These are phyloP conservation scores for Stenodema calcarata DNA, from an alignment of 2,888 invertebrate genomes.

Conservation along the genomic window DNA sequence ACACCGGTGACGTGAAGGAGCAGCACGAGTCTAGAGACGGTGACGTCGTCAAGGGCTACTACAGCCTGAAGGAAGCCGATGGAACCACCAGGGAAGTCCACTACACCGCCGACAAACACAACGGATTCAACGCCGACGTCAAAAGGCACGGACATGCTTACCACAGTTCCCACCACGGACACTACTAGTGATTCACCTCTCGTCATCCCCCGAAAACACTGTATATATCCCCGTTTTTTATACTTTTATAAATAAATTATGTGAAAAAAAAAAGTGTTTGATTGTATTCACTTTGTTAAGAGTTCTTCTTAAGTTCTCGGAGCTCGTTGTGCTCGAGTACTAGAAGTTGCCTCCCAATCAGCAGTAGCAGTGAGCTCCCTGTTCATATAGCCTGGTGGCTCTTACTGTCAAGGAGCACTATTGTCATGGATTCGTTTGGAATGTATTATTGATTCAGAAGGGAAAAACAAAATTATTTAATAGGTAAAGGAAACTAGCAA, in stretches of 20 bases:
- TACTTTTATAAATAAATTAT: constrained; percentile 27
- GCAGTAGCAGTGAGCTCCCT: too few relatives aligned
- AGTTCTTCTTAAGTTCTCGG: too few relatives aligned
- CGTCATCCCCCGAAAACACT: neutral
- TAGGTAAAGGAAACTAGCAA: too few relatives aligned
- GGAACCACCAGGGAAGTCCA: constrained; percentile 57
- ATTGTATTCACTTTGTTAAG: neutral
- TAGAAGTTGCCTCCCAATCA: too few relatives aligned
- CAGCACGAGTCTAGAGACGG: constrained; percentile 60
- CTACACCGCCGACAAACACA: constrained; percentile 57
- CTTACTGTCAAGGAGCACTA: too few relatives aligned
- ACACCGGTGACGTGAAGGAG: constrained; percentile 41
- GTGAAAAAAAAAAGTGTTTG: neutral
- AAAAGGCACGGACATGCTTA: constrained; percentile 55
- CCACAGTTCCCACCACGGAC: constrained; percentile 31
- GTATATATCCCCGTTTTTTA: constrained; percentile 16
- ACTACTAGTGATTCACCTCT: neutral
- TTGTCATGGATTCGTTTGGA: too few relatives aligned
- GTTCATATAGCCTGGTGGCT: too few relatives aligned
- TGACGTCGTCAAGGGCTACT: constrained; percentile 57
- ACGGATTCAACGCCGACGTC: constrained; percentile 59
- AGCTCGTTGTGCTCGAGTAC: too few relatives aligned
- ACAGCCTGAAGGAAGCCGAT: constrained; percentile 59
- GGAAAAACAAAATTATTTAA: too few relatives aligned
- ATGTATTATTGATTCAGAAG: too few relatives aligned